Conservation (phyloP, 2,888 invertebrate species). For the Hartigia nigra region DNA sequence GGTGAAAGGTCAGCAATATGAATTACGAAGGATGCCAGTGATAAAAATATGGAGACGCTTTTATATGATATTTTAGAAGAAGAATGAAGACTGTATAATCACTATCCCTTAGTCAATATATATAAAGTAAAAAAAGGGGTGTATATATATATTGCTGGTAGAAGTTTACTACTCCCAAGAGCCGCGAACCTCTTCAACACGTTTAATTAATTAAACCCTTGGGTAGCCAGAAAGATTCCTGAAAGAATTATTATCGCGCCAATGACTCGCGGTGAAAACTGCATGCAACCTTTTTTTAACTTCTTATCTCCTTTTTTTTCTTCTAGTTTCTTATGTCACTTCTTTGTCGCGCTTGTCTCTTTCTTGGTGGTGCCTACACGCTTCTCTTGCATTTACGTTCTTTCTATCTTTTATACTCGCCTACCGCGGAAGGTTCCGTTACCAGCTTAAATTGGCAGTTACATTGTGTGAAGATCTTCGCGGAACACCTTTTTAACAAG, state of each 20-base stretch:
- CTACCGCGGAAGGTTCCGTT: slow-evolving; percentile 15
- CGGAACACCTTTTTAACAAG: slow-evolving; percentile 44
- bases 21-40: too few relatives aligned
- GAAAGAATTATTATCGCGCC: slow-evolving; percentile 2
- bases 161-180: not conserved
- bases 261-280: not conserved
- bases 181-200: slow-evolving; percentile 29
- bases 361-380: not conserved
- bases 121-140: too few relatives aligned
- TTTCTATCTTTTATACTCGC: slow-evolving; percentile 21
- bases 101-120: too few relatives aligned
- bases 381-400: slow-evolving; percentile 13
- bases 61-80: too few relatives aligned
- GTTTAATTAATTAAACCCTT: slow-evolving; percentile 41
- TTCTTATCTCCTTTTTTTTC: not conserved
- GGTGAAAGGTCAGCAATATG: too few relatives aligned
- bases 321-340: not conserved
- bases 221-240: not conserved
- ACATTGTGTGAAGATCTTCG: slow-evolving; percentile 40
- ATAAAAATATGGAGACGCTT: too few relatives aligned
- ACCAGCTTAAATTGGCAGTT: slow-evolving; percentile 34
- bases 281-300: not conserved
- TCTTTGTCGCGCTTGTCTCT: slow-evolving; percentile 7
- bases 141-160: too few relatives aligned
- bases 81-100: too few relatives aligned